Conservation (phyloP, 2,888 invertebrate genomes). For the Ornithoptera alexandrae region DNA sequence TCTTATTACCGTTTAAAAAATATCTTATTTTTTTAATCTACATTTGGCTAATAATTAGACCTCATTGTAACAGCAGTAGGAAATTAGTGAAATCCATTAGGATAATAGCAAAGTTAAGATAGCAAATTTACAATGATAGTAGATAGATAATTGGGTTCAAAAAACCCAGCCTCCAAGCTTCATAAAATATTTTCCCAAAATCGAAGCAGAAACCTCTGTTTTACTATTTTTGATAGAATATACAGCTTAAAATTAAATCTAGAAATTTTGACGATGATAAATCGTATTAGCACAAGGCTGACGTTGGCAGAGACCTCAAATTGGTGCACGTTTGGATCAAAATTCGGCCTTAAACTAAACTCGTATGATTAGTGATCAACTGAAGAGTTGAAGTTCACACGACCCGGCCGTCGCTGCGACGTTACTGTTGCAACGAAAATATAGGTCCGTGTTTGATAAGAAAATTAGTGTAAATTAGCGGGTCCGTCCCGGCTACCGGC, state of each 20-base stretch:
- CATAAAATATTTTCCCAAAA: too few species aligned
- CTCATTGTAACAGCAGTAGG: too few species aligned
- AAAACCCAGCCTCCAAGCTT: too few species aligned
- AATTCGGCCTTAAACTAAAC: slow-evolving; percentile 49
- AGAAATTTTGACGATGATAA: slow-evolving; percentile 60
- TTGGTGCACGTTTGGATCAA: slow-evolving; percentile 49
- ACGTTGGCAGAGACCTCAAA: slow-evolving; percentile 45
- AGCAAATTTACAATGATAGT: too few species aligned
- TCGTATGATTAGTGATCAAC: slow-evolving; percentile 51
- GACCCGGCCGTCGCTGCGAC: slow-evolving; percentile 59
- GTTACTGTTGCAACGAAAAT: slow-evolving; percentile 64
- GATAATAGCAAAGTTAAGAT: too few species aligned
- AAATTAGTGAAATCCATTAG: too few species aligned
- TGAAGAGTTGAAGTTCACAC: slow-evolving; percentile 69
- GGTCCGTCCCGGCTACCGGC: slow-evolving; percentile 67
- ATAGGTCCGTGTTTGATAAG: slow-evolving; percentile 74
- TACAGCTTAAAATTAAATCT: not conserved
- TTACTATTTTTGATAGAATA: too few species aligned
- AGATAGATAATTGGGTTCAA: too few species aligned
- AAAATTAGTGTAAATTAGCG: slow-evolving; percentile 79
- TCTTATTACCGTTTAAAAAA: not conserved
- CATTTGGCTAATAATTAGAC: too few species aligned
- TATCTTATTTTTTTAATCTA: too few species aligned
- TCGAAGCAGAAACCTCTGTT: too few species aligned
- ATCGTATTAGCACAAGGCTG: slow-evolving; percentile 63